Evolutionary conservation across 2,888 invertebrate species (phyloP).

Genomic region (Cephonodes hylas): DNA sequence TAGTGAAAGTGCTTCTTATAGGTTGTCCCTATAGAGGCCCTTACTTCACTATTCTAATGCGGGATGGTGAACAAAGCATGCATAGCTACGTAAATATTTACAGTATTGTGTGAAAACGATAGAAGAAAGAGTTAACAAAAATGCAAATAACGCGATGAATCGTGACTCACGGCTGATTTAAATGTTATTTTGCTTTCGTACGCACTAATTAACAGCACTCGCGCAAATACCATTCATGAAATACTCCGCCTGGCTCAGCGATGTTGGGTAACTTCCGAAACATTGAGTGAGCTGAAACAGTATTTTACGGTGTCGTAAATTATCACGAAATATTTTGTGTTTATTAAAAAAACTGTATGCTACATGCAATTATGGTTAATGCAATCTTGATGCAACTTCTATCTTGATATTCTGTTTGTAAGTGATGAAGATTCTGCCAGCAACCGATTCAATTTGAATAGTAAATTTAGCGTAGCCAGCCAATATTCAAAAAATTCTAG

Average conservation of each 20-base stretch:
- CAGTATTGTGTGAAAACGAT: not conserved
- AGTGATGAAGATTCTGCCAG: too few species aligned
- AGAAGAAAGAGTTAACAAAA: not conserved
- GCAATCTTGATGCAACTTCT: too few species aligned
- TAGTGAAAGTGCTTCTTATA: too few species aligned
- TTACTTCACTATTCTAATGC: too few species aligned
- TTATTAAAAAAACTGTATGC: too few species aligned
- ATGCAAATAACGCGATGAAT: not conserved
- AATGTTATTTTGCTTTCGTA: slow-evolving; percentile 1
- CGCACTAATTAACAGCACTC: slow-evolving; percentile 3
- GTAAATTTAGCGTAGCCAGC: too few species aligned
- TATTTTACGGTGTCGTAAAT: not conserved
- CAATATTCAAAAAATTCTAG: too few species aligned
- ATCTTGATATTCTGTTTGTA: too few species aligned
- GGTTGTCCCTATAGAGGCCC: too few species aligned
- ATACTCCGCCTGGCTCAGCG: not conserved
- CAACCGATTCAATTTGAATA: too few species aligned
- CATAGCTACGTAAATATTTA: not conserved
- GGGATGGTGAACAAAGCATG: too few species aligned
- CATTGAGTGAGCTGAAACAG: not conserved
- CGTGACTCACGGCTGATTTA: not conserved
- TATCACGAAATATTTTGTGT: not conserved
- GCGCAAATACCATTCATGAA: not conserved
- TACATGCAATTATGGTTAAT: too few species aligned
- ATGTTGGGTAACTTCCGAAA: not conserved